Percentiles rank a stretch among this genome's conserved stretches.
Conservation (phyloP, 2,113 vertebrate species). For the Sitta europaea region DNA sequence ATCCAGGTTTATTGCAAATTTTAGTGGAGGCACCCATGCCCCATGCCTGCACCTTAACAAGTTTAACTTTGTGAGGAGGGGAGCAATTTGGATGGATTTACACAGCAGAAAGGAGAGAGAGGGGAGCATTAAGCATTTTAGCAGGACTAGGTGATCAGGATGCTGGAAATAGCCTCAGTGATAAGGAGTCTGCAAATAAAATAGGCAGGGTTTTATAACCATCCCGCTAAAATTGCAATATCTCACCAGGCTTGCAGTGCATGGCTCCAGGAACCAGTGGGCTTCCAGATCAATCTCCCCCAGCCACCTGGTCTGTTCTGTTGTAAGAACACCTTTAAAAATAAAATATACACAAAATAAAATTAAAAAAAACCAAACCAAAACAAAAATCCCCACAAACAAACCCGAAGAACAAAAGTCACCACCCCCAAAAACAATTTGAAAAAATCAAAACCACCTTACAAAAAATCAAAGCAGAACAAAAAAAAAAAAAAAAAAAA, state of each 20-base stretch:
- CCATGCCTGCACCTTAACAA: not conserved
- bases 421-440: fast-evolving
- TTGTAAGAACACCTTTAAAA: not conserved
- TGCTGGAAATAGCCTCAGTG: not conserved
- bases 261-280: not conserved
- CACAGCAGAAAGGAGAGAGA: not conserved
- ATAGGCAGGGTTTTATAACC: not conserved
- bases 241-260: not conserved
- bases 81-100: not conserved
- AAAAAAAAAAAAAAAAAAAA: no score
- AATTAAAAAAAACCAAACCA: not conserved
- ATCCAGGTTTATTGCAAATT: not conserved
- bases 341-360: not conserved
- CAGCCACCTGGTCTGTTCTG: not conserved
- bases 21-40: no score
- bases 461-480: not conserved
- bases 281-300: not conserved
- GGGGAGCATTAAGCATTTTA: not conserved
- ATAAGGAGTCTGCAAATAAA: not conserved
- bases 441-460: no score
- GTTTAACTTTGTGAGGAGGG: not conserved
- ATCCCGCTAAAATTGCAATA: not conserved
- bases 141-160: not conserved
- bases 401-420: not conserved
- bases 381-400: no score